Conservation (phyloP, 35 echinoderm and acorn worm species). For the Apostichopus californicus region DNA sequence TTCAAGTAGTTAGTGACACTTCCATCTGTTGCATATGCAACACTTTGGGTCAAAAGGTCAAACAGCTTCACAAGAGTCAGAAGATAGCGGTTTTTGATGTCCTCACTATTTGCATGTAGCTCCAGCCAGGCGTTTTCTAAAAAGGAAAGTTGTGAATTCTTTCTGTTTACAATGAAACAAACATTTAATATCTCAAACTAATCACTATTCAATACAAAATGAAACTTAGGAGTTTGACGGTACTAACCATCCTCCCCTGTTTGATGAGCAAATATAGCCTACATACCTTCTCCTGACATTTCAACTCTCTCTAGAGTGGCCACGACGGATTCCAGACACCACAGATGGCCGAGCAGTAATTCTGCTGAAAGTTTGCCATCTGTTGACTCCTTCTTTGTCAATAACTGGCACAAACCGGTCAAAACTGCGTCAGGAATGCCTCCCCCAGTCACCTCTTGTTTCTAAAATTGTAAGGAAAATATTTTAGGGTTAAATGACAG, state of each 20-base stretch:
- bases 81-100: background rate
- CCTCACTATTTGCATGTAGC: background rate
- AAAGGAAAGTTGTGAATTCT: background rate
- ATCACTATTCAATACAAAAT: too few relatives aligned
- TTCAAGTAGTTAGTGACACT: background rate
- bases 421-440: slow-evolving; percentile 3
- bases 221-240: too few relatives aligned
- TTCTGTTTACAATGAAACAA: background rate
- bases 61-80: slow-evolving; percentile 37
- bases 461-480: background rate
- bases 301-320: background rate
- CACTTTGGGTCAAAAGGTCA: slow-evolving; percentile 74
- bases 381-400: background rate
- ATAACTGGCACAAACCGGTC: background rate
- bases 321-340: background rate
- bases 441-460: background rate
- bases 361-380: background rate
- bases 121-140: slow-evolving; percentile 18
- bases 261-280: background rate
- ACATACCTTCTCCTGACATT: background rate
- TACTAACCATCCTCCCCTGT: too few relatives aligned
- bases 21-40: slow-evolving; percentile 21
- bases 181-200: background rate
- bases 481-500: too few relatives aligned
- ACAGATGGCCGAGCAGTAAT: background rate